Conservation (phyloP, 2,113 vertebrate genomes). For the Odontesthes bonariensis region DNA sequence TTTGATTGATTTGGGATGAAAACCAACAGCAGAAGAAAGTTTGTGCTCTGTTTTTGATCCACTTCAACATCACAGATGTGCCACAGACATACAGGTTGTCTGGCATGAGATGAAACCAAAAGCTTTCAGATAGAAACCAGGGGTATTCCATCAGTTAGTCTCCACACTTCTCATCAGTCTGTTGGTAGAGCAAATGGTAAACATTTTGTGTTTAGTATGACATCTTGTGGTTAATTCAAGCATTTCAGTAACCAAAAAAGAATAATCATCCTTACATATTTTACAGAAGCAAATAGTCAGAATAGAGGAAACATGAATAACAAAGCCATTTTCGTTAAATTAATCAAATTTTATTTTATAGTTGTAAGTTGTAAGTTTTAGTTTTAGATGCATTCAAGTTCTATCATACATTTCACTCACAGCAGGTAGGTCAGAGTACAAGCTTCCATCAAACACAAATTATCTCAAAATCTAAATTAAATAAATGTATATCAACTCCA, state of each 20-base stretch:
- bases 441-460: too few species aligned
- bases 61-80: conserved; percentile 30
- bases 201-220: conserved; percentile 68
- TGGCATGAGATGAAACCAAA: conserved; percentile 55
- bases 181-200: background rate
- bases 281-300: background rate
- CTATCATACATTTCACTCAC: too few species aligned
- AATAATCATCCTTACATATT: background rate
- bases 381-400: too few species aligned
- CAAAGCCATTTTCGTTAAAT: too few species aligned
- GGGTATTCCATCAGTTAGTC: conserved; percentile 55
- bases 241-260: conserved; percentile 23
- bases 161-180: conserved; percentile 26
- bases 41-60: conserved; percentile 16
- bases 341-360: too few species aligned
- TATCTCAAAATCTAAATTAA: too few species aligned
- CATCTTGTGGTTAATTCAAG: conserved; percentile 70
- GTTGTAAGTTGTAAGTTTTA: too few species aligned
- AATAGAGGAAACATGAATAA: background rate
- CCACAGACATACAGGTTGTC: conserved; percentile 41
- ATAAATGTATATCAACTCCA: too few species aligned
- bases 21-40: background rate
- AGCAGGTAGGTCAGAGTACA: too few species aligned
- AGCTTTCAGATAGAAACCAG: conserved; percentile 36
- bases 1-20: background rate